These are phyloP conservation scores for Falco novaeseelandiae DNA, from an alignment of 2,797 vertebrate genomes.

Conservation along the genomic window DNA sequence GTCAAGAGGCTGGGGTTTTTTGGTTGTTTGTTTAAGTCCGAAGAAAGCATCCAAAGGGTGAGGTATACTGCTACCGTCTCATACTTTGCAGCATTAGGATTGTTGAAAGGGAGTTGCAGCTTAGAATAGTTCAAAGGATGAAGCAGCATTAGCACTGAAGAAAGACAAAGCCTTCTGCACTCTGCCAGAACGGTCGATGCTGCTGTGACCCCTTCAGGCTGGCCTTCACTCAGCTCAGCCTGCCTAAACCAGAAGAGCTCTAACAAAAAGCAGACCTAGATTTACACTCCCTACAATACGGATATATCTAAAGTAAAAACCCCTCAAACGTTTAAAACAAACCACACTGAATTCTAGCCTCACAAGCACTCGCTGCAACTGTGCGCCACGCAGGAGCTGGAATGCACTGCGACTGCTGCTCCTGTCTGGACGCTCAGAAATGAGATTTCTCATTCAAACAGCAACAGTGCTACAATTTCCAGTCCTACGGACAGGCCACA, in stretches of 20 bases:
- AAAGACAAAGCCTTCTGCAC: background rate
- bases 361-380: fast-evolving
- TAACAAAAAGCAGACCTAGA: background rate
- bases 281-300: background rate
- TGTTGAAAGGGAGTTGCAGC: background rate
- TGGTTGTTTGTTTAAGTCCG: background rate
- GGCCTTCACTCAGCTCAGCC: background rate
- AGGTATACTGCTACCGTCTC: no score
- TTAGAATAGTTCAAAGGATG: background rate
- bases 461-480: background rate
- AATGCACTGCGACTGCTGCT: background rate
- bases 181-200: background rate
- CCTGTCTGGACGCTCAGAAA: background rate
- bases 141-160: background rate
- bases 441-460: background rate
- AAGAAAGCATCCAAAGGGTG: background rate
- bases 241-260: background rate
- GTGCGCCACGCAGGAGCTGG: background rate
- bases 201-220: background rate
- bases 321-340: background rate
- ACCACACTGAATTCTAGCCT: background rate
- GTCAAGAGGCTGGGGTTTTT: background rate
- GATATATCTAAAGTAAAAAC: fast-evolving
- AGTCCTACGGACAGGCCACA: background rate
- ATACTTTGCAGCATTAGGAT: background rate